Percentiles rank a stretch among this genome's conserved stretches.
Evolutionary conservation across 2,113 vertebrate species (phyloP).

Genomic region (Coptodon bakossiorum): DNA sequence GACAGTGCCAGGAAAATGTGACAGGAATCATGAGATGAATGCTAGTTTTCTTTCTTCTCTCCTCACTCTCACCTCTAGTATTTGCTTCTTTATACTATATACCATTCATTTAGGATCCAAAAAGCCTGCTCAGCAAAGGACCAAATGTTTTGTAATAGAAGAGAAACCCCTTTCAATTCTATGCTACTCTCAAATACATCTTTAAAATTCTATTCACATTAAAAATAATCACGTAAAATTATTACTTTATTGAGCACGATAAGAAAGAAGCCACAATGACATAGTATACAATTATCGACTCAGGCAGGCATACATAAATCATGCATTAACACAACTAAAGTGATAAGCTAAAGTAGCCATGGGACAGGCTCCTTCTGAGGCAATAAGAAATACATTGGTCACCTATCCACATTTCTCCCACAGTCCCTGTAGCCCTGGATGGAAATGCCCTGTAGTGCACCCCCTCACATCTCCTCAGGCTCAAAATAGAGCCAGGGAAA

Average conservation of each 20-base stretch:
- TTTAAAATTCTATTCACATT: neutral
- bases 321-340: neutral
- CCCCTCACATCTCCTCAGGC: conserved; percentile 14
- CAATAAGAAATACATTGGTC: neutral
- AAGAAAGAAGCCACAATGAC: neutral
- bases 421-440: neutral
- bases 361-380: neutral
- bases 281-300: neutral
- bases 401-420: neutral
- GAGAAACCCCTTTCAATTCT: neutral
- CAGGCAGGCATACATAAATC: neutral
- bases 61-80: neutral
- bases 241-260: neutral
- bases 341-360: neutral
- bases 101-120: neutral
- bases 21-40: conserved; percentile 58
- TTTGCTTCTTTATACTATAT: neutral
- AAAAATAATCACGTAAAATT: neutral
- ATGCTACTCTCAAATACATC: neutral
- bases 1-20: conserved; percentile 45
- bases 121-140: neutral
- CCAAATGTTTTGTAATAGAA: neutral
- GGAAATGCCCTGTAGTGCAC: conserved; percentile 11
- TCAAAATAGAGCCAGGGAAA: conserved; percentile 41
- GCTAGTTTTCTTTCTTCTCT: neutral